Evolutionary conservation across 2,113 vertebrate genomes (phyloP).

Genomic region (Motacilla alba): DNA sequence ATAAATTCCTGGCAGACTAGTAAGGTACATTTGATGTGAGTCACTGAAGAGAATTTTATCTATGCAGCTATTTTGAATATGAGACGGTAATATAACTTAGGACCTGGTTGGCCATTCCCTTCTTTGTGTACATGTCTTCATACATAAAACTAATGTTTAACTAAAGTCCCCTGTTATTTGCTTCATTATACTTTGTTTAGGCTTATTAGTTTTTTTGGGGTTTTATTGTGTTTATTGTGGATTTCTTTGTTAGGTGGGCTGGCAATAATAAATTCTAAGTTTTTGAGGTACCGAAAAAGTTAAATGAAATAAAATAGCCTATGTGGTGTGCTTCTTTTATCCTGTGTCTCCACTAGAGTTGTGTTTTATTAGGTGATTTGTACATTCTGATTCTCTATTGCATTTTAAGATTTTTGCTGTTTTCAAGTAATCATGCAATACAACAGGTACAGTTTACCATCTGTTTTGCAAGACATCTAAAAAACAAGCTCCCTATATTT

Average conservation of each 20-base stretch:
- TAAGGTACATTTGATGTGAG: not conserved
- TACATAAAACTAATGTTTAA: not conserved
- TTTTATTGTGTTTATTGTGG: not conserved
- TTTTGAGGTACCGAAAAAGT: not conserved
- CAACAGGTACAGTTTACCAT: not conserved
- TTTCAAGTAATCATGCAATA: not conserved
- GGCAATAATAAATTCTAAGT: not conserved
- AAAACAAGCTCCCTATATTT: not conserved
- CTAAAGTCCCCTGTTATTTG: not conserved
- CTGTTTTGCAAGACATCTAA: not conserved
- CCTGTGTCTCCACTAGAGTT: not conserved
- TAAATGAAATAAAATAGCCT: not conserved
- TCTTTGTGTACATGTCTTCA: not conserved
- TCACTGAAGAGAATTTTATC: not conserved
- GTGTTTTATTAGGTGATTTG: not conserved
- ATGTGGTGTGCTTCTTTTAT: not conserved
- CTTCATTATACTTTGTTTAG: not conserved
- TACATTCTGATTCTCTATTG: not conserved
- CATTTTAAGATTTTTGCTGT: not conserved
- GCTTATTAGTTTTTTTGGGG: not conserved
- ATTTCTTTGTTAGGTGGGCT: not conserved
- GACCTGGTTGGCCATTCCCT: not conserved
- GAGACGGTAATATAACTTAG: not conserved
- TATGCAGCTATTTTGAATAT: not conserved
- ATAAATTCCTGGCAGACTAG: not conserved